Base-by-base conservation (phyloP, 2,797 vertebrate genomes). In the Paratrypauchen microcephalus region DNA sequence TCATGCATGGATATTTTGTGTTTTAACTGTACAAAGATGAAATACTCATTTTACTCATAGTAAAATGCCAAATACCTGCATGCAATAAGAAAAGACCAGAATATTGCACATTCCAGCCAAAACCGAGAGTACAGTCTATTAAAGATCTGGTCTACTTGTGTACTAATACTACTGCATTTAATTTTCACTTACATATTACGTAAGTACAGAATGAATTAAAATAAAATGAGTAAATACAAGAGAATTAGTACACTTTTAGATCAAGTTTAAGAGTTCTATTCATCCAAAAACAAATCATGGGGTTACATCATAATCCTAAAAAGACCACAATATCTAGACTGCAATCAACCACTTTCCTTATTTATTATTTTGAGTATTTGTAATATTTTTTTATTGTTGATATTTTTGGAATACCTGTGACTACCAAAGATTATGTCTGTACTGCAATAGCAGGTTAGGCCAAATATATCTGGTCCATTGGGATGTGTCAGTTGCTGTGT, bases 371-470 rank as follows among this genome's bases (percentile, higher is more conserved):
- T 87, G 6, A 65, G 23, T 65, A 65, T 48, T 48, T 48, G 75
- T 90, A 82, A 92, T 93, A 93, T 94, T 91, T 94, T 26, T 92
- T 80, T 77, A 91, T 93, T 93, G 69, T 84, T 86, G 87, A 92
- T 94, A 89, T 92, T 91, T 95, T 94, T 94, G n/a, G 91, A 90
- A 82, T 87, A 90, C 94, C 93, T 95, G 95, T 96, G 95, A 95
- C 94, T 95, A 97, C 97, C 96, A 99, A 99, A 98, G 96, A 98
- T 95, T 96, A 93, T 95, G 94, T 95, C 94, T 95, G 95, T 93
- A 95, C 96, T 96, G 95, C 96, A 97, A 97, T 96, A 96, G 95
- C 93, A 95, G 92, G 94, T 88, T 91, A 96, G 97, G 96, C 97
- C 97, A 97, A 98, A 98, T 95, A 95, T 95, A 47, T 75, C 74